Percentiles rank a stretch among this genome's conserved stretches.
These are phyloP conservation scores for Zaprionus capensis DNA, from an alignment of 1,140 invertebrate species.

Conservation along the genomic window DNA sequence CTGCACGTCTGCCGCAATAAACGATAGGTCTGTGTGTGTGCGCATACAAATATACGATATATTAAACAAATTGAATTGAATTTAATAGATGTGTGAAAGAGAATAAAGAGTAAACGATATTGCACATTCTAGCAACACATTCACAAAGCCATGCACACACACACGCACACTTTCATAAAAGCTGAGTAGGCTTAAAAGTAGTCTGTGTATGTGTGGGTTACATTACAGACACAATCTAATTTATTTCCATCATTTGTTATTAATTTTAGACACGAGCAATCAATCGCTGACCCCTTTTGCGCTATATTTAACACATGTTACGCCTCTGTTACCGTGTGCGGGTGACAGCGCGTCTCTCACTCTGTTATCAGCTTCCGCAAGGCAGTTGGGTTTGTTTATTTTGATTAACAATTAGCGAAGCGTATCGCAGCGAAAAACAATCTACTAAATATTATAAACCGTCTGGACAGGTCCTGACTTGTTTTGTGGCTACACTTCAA, in stretches of 20 bases:
- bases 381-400: conserved; percentile 26
- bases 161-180: background rate
- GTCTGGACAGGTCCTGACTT: conserved; percentile 18
- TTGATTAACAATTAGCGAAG: conserved; percentile 19
- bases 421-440: background rate
- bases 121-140: background rate
- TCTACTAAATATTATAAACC: background rate
- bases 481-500: background rate
- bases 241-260: background rate
- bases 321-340: background rate
- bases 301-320: background rate
- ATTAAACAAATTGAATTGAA: background rate
- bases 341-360: conserved; percentile 2
- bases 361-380: conserved; percentile 23
- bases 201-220: background rate
- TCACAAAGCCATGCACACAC: background rate
- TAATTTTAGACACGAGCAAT: conserved; percentile 12
- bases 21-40: background rate
- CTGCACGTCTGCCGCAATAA: background rate
- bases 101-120: background rate
- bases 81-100: background rate
- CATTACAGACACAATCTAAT: background rate
- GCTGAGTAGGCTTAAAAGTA: background rate
- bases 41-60: background rate
- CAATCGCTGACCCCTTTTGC: conserved; percentile 9